Conservation (phyloP, 2,888 invertebrate species). For the Macaria liturata region DNA sequence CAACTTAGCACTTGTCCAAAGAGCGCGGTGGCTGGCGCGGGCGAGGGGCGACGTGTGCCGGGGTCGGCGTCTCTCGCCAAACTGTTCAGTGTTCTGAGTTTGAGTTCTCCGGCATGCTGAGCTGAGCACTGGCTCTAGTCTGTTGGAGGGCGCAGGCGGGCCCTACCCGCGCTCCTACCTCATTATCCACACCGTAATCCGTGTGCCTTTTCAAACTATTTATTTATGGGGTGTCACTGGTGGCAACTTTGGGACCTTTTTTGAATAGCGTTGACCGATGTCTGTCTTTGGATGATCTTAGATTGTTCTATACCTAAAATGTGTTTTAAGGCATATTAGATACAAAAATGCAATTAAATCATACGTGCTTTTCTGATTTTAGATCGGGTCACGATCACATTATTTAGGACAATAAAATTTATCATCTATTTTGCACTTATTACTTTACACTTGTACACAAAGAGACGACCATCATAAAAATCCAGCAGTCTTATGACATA, state of each 20-base stretch:
- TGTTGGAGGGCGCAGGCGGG: slow-evolving; percentile 66
- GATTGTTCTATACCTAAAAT: too few species aligned
- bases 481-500: too few species aligned
- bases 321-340: too few species aligned
- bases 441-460: too few species aligned
- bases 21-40: slow-evolving; percentile 53
- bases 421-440: too few species aligned
- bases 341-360: too few species aligned
- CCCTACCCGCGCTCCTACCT: slow-evolving; percentile 63
- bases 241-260: slow-evolving; percentile 50
- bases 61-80: slow-evolving; percentile 72
- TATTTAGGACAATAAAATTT: too few species aligned
- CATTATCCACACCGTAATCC: slow-evolving; percentile 81
- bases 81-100: too few species aligned
- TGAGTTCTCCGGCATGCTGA: slow-evolving; percentile 49
- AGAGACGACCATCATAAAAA: too few species aligned
- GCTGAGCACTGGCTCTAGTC: slow-evolving; percentile 67
- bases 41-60: slow-evolving; percentile 48
- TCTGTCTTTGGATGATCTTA: slow-evolving; percentile 4
- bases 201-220: slow-evolving; percentile 76
- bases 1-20: slow-evolving; percentile 82
- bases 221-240: slow-evolving; percentile 65
- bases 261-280: slow-evolving; percentile 41
- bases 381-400: too few species aligned
- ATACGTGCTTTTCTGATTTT: too few species aligned